Base-by-base conservation (phyloP, 2,888 invertebrate genomes). In the Leucania comma region DNA sequence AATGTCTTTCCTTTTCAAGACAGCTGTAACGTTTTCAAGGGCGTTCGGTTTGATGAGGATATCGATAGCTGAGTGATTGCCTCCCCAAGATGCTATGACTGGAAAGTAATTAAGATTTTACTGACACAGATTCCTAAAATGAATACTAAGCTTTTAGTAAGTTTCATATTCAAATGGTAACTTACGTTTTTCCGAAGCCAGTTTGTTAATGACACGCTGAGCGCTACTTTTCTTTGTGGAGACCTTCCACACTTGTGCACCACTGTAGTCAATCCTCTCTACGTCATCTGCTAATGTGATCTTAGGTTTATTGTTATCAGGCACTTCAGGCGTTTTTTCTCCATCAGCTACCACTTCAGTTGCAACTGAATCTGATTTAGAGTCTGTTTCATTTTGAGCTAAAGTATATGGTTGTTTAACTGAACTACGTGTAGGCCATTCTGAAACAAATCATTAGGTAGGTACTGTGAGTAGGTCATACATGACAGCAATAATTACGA, bases 241-340 rank as follows among this genome's bases (percentile, higher is more conserved):
- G 54, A 98, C 97, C 88, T 98, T 97, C 97, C 98, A 98, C 22
- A 98, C 92, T 93, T 98, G 98, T 24, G 97, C 97, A 3, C 98
- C 98, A 61, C 97, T 96, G 90, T 98, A 98, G 63, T 97, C 97
- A 56, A 98, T 96, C 86, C 88, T 94, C 22, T 87, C 89, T 59
- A 87, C 86, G 66, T 83, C 78, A 59, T 82, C 82, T 58, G 58
- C 71, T 61, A 74, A 64, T 22, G 84, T 80, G 57, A 82, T 63
- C 60, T 85, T 84, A 46, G 87, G 79, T 50, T 86, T 86, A 42
- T 78, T 82, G n/a, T 70, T 63, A 60, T 80, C 78, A 60, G 42
- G 59, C 17, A 26, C 35, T 26, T 63, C 74, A 60, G 81, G 54
- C 22, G 82, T 73, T 78, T 86, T 79, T 53, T 82, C 66, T 50